Evolutionary conservation across 2,113 vertebrate genomes (phyloP), one percentile per base, ranked within the genome.

Genomic region (Eretmochelys imbricata): DNA sequence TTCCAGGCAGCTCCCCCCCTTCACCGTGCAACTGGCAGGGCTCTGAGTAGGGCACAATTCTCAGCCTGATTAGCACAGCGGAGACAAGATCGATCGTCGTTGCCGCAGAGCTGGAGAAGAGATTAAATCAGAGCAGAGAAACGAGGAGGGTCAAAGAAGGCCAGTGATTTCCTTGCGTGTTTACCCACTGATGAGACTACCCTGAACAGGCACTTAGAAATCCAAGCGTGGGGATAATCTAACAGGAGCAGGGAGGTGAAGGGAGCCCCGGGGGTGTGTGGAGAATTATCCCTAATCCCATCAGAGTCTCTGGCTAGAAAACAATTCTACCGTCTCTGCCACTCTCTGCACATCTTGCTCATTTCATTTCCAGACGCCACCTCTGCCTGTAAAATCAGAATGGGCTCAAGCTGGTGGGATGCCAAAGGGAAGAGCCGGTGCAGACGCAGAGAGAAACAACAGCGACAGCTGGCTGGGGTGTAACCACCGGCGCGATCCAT

Each of bases 251-350:
- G 91, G 92, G 75, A 89, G 88, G 42, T 76, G 92, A 50, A 85
- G 87, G 81, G 62, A 89, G 72, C 90, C 62, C 5, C 12, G 72
- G 17, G 62, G 20, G 9, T 20, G 78, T 42, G 51, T 42, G 89
- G 90, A 95, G 93, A 95, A 95, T 95, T 94, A 80, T 89, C 93
- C 95, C 95, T 96, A 96, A 97, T 97, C 96, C 85, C 88, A 95
- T 95, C 94, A 88, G 83, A 46, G 57, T 20, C 75, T 76, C 93
- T 91, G 94, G 11, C 75, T 75, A 87, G 85, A 83, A 93, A 95
- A 85, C 85, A 93, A 95, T 85, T 89, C 91, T 89, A 22, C 82
- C 0, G 5, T 72, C 82, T 94, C 91, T 31, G 88, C 22, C 0
- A 0, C 89, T 86, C 93, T 49, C 3, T 1, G 55, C 0, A 1